Base-by-base conservation (phyloP, 1,140 invertebrate species). In the Brachionus sp. region DNA sequence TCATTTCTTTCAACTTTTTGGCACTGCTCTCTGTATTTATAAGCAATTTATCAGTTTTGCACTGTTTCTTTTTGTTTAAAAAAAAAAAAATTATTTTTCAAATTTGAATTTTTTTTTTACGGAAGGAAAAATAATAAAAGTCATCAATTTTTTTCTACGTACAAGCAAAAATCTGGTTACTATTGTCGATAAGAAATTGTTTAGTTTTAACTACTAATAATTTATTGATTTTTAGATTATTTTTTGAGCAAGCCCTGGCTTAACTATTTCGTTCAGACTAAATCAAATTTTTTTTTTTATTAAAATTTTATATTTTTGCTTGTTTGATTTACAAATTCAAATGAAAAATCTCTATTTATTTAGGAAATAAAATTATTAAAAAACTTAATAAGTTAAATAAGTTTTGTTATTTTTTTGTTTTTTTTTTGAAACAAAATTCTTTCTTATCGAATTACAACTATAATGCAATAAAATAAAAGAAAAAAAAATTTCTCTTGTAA, bases 31-130 rank as follows among this genome's bases (percentile, higher is more conserved):
- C 46, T n/a, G 29, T 57, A 25, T 33, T 33, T 16, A 50, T 53
- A 33, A 78, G 37, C 13, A 62, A 16, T 53, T 78, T 53, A 53
- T 78, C 75, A 5, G 12, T 46, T 53, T 62, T 78, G 9, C 75
- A 78, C 33, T 78, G 44, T n/a, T 53, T 78, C 75, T 78, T 13
- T 77, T n/a, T n/a, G n/a, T n/a, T n/a, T n/a, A n/a, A n/a, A n/a
- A 5, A 53, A 53, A 19, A 77, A 77, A 37, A 39, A 75, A 75
- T 68, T 68, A 29, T 68, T 12, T 33, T 33, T 33, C n/a, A 5
- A 70, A 37, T 16, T 25, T 16, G 4, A 33, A 16, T 23, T 2
- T 39, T 16, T 37, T 19, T 35, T 37, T 37, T n/a, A 68, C 5
- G 29, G 64, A 68, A 35, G 13, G 13, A 5, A 50, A 16, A 50